These are phyloP conservation scores for Lophura nycthemera DNA, from an alignment of 2,113 vertebrate genomes.

Conservation along the genomic window DNA sequence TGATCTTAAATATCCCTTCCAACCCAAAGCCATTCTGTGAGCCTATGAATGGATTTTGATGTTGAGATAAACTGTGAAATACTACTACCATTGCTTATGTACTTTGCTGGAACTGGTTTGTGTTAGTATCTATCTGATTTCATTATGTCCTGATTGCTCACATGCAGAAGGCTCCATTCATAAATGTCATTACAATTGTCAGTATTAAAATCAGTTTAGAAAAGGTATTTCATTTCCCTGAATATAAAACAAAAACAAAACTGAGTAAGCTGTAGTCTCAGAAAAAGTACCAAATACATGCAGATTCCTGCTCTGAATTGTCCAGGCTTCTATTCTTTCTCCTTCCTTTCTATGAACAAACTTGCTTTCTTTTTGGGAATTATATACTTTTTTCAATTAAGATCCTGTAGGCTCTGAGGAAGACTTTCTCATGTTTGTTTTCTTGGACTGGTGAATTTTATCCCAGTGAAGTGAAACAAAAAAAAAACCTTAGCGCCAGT, in stretches of 20 bases:
- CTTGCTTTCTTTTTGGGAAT: neutral
- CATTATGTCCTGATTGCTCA: neutral
- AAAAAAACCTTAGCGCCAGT: neutral
- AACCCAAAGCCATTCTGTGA: too few species aligned
- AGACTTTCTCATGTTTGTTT: neutral
- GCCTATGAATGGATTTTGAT: neutral
- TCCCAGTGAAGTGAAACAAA: neutral
- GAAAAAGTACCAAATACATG: neutral
- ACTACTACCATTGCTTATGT: neutral
- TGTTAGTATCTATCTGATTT: neutral
- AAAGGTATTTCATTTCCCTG: neutral
- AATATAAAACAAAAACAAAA: neutral
- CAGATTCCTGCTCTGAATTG: neutral
- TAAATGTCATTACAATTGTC: neutral
- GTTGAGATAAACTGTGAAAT: neutral
- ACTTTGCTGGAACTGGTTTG: neutral
- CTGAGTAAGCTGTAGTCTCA: neutral
- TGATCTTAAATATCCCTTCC: too few species aligned
- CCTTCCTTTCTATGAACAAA: neutral
- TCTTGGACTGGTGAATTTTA: conserved; percentile 10
- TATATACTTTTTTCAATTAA: neutral
- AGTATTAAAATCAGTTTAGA: neutral
- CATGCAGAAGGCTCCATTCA: neutral
- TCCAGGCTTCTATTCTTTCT: neutral
- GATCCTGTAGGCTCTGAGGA: neutral